Conservation (phyloP, 2,888 invertebrate species). For the Drosophila birchii region DNA sequence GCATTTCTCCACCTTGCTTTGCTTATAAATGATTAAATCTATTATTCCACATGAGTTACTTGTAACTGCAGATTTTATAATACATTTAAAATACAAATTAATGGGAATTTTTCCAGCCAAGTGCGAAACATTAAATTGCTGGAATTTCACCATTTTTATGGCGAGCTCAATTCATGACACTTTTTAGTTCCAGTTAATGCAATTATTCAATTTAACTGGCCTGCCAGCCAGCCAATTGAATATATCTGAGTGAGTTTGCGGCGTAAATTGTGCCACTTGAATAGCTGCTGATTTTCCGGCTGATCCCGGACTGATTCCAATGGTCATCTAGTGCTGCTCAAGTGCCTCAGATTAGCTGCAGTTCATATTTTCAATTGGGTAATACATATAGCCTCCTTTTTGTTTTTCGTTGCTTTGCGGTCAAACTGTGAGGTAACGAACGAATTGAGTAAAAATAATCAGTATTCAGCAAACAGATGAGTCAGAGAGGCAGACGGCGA, state of each 20-base stretch:
- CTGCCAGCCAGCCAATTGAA: conserved; percentile 37
- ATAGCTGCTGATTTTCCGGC: conserved; percentile 26
- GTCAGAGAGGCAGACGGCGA: conserved; percentile 39
- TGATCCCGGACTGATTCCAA: conserved; percentile 10
- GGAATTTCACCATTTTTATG: conserved; percentile 10
- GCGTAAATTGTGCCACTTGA: conserved; percentile 41
- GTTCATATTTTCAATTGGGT: conserved; percentile 60
- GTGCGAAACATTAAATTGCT: neutral
- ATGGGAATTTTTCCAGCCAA: conserved; percentile 7
- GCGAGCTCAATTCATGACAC: conserved; percentile 11
- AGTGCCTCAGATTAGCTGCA: conserved; percentile 35
- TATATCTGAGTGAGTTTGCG: conserved; percentile 49
- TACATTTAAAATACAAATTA: neutral
- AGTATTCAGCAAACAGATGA: conserved; percentile 38
- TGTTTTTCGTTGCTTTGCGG: conserved; percentile 45
- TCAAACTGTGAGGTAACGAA: conserved; percentile 61
- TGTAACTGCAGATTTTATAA: neutral
- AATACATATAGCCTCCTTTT: conserved; percentile 49
- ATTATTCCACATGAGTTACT: neutral
- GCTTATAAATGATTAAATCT: neutral
- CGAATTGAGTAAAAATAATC: conserved; percentile 52
- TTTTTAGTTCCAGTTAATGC: conserved; percentile 27
- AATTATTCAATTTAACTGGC: conserved; percentile 34
- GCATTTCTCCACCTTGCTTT: neutral
- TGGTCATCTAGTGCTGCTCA: conserved; percentile 21